Base-by-base conservation (phyloP, 2,113 vertebrate genomes). In the Hydrochoerus hydrochaeris region DNA sequence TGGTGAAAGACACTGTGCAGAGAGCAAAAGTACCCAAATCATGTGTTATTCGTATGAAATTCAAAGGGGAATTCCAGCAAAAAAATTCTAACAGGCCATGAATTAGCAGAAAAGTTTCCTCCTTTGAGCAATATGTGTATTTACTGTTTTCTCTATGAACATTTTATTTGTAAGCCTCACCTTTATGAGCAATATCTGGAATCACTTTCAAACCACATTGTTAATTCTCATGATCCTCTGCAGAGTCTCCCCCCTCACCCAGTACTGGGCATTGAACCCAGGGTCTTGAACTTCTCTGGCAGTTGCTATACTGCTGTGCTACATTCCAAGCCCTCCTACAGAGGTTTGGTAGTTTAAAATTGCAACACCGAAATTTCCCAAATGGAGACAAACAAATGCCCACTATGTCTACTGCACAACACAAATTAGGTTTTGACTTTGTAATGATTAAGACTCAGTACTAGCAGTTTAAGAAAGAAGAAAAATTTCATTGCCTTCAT, bases 41-140 rank as follows among this genome's bases (percentile, higher is more conserved):
- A 95, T 94, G 95, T 92, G 95, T 97, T 96, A 96, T 97, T 95
- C 85, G 94, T 60, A 83, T 85, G 94, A 91, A 46, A 96, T 97
- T 94, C 90, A 95, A 94, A 96, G 60, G 82, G 38, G 90, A 58
- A 67, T 38, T 92, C 60, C 17, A 65, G 60, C 35, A 93, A 88
- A 94, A 96, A 65, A 83, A 81, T 85, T 82, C 75, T 65, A 94
- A 58, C n/a, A 88, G 58, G 9, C 75, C 52, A 71, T 8, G 30
- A 77, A n/a, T 93, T 62, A 89, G 22, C 80, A 57, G 75, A 90
- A 58, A 11, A 82, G 54, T 4, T 95, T 58, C 87, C 85, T 94
- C 69, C 77, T 96, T 85, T 90, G 90, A 94, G 88, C 73, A 94
- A 58, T 85, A 96, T 95, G 81, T 77, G 67, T 90, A 92, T 96